Conservation (phyloP, 2,113 vertebrate genomes). For the Regulus satrapa region DNA sequence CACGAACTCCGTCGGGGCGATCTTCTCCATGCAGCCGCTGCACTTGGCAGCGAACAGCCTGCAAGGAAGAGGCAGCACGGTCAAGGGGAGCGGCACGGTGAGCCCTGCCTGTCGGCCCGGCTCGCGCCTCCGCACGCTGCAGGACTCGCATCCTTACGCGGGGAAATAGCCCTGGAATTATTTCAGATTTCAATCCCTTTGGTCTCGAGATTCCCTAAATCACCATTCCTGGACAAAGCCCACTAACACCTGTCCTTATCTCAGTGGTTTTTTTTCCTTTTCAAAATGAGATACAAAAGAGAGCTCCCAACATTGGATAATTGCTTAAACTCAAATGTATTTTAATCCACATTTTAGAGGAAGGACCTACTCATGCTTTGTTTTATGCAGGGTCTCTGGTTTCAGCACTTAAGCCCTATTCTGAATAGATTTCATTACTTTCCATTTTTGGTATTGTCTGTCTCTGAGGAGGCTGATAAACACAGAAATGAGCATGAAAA, state of each 20-base stretch:
- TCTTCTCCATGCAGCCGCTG: constrained; percentile 98
- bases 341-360: not conserved
- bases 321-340: not conserved
- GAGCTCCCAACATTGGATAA: not conserved
- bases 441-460: not conserved
- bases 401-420: not conserved
- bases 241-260: not conserved
- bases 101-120: too few relatives aligned
- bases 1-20: constrained; percentile 95
- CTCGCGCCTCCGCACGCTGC: not conserved
- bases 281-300: not conserved
- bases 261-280: not conserved
- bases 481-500: not conserved
- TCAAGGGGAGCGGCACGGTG: not conserved
- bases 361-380: not conserved
- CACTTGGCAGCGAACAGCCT: constrained; percentile 97
- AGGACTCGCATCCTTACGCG: not conserved
- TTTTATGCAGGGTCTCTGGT: not conserved
- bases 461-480: not conserved
- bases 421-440: not conserved
- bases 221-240: not conserved
- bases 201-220: not conserved
- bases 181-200: not conserved
- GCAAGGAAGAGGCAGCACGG: not conserved
- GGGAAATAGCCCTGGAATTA: not conserved